These are phyloP conservation scores for Epizoanthus fatuus DNA, from an alignment of 92 coral and sea anemone genomes.

Conservation along the genomic window DNA sequence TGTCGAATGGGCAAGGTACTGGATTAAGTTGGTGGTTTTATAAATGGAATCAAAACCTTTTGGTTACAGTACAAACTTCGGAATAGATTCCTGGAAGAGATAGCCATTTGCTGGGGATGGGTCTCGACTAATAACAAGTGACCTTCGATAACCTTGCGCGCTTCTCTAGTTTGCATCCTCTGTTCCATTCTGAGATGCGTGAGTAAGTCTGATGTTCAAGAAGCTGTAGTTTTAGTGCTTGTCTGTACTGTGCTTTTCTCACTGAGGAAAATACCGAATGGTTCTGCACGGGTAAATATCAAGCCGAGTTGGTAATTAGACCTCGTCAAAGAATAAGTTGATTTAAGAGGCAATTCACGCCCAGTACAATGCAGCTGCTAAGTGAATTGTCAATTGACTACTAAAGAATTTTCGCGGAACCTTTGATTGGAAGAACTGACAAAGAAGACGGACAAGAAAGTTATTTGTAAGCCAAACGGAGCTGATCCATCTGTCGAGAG, in stretches of 20 bases:
- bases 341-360: slow-evolving; percentile 7
- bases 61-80: too few species aligned
- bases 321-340: background rate
- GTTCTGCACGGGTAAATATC: background rate
- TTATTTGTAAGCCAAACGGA: background rate
- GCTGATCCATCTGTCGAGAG: background rate
- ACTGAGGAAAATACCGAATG: background rate
- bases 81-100: too few species aligned
- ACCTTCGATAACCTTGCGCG: too few species aligned
- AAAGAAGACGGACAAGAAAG: background rate
- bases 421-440: slow-evolving; percentile 2
- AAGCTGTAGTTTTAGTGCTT: too few species aligned
- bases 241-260: background rate
- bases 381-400: slow-evolving; percentile 7
- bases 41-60: too few species aligned
- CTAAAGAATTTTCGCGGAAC: background rate
- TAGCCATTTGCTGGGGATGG: too few species aligned
- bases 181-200: too few species aligned
- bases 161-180: too few species aligned
- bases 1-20: too few species aligned
- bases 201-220: too few species aligned
- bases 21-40: too few species aligned
- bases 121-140: too few species aligned
- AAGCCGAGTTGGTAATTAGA: background rate
- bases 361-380: slow-evolving; percentile 1